These are phyloP conservation scores for Hippocampus comes DNA, from an alignment of 2,113 vertebrate species.

Conservation along the genomic window DNA sequence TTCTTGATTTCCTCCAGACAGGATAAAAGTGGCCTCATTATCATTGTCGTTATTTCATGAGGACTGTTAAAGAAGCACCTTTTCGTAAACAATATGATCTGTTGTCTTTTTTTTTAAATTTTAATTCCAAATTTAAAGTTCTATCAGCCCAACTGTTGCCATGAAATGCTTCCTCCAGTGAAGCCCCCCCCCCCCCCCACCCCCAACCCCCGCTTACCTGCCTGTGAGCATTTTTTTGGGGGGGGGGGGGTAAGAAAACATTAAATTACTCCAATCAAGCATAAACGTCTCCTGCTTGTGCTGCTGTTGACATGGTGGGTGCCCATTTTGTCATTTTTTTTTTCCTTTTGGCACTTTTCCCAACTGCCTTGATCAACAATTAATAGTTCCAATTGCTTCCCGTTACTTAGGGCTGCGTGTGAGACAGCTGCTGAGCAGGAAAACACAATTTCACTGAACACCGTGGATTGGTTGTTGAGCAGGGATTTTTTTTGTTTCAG, in stretches of 20 bases:
- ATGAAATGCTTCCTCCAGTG: slow-evolving; percentile 29
- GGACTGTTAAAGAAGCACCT: too few species aligned
- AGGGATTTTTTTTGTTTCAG: too few species aligned
- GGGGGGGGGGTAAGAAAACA: slow-evolving; percentile 77
- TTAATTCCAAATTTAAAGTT: slow-evolving; percentile 12
- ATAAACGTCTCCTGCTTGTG: slow-evolving; percentile 81
- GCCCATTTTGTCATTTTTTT: slow-evolving; percentile 85
- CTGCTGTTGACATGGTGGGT: slow-evolving; percentile 72
- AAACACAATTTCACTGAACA: slow-evolving; percentile 47
- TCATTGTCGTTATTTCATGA: too few species aligned
- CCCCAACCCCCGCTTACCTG: slow-evolving; percentile 62
- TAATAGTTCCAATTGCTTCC: slow-evolving; percentile 78
- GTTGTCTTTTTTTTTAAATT: neutral
- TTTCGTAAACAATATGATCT: too few species aligned
- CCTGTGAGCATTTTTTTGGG: slow-evolving; percentile 65
- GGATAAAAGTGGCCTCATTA: too few species aligned
- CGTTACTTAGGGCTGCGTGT: slow-evolving; percentile 69
- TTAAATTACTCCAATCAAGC: slow-evolving; percentile 95
- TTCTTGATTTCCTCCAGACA: too few species aligned
- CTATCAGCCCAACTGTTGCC: slow-evolving; percentile 54
- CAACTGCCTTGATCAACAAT: slow-evolving; percentile 75
- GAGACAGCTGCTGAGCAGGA: slow-evolving; percentile 69
- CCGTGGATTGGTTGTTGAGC: slow-evolving; percentile 17
- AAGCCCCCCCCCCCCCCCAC: neutral
- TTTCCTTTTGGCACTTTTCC: slow-evolving; percentile 76